These are phyloP conservation scores for Centruroides vittatus DNA, from an alignment of 1,140 invertebrate genomes.

Conservation along the genomic window DNA sequence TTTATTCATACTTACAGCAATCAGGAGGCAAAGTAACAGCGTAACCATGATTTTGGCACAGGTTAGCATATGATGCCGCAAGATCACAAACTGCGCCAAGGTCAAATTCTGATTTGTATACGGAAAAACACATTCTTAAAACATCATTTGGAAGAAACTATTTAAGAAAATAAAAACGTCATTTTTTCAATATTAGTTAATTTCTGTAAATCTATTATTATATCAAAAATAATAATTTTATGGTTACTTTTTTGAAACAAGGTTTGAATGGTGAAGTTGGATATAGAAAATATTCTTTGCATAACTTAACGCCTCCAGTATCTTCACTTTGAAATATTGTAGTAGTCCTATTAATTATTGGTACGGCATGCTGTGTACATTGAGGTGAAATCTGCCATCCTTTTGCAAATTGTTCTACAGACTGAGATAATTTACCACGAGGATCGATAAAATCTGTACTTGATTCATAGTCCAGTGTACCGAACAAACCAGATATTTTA, in stretches of 20 bases:
- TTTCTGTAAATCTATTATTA: too few relatives aligned
- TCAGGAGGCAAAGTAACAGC: constrained; percentile 57
- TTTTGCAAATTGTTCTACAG: constrained; percentile 35
- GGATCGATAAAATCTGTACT: constrained; percentile 63
- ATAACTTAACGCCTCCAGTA: neutral
- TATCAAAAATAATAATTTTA: too few relatives aligned
- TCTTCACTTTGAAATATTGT: constrained; percentile 15
- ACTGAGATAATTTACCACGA: constrained; percentile 19
- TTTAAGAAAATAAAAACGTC: neutral
- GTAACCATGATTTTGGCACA: constrained; percentile 45
- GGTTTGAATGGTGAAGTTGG: constrained; percentile 41
- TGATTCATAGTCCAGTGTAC: constrained; percentile 72
- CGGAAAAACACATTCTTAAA: constrained; percentile 30
- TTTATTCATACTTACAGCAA: constrained; percentile 47
- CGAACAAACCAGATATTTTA: constrained; percentile 66
- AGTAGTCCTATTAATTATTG: constrained; percentile 15
- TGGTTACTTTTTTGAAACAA: constrained; percentile 31
- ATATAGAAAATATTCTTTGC: constrained; percentile 46
- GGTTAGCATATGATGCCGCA: constrained; percentile 58
- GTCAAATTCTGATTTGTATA: constrained; percentile 15
- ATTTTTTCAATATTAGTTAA: too few relatives aligned
- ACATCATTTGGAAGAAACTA: constrained; percentile 26
- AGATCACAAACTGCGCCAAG: constrained; percentile 41
- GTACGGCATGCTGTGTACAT: constrained; percentile 19
- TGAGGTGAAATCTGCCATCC: constrained; percentile 30